Conservation (phyloP, 2,113 vertebrate species). For the Catharus fuscescens region DNA sequence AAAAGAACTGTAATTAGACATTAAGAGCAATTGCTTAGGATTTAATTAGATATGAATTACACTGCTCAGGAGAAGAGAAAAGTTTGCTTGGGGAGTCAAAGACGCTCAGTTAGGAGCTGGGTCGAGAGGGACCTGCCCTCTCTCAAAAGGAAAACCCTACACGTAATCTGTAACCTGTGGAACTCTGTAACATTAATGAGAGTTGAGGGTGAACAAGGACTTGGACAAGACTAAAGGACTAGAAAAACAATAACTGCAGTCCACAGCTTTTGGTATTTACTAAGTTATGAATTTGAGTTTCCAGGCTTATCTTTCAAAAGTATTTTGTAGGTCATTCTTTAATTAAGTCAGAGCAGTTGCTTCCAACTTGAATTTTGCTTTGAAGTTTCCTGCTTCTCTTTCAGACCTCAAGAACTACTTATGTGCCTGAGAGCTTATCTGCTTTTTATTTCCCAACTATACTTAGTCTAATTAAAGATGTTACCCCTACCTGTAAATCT, state of each 20-base stretch:
- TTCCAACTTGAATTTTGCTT: constrained; percentile 60
- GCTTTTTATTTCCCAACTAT: constrained; percentile 1
- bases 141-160: background rate
- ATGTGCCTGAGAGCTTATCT: constrained; percentile 43
- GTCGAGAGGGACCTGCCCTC: background rate
- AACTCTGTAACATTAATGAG: background rate
- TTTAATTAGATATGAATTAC: background rate
- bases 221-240: background rate
- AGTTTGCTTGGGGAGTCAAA: background rate
- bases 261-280: background rate
- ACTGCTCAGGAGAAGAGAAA: background rate
- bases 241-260: background rate
- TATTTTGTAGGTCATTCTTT: constrained; percentile 48
- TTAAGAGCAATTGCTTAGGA: background rate
- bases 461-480: constrained; percentile 59
- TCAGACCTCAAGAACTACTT: constrained; percentile 37
- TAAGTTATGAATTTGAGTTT: background rate
- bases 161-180: background rate
- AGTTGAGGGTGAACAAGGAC: background rate
- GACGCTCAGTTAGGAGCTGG: background rate
- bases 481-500: constrained; percentile 61
- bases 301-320: constrained; percentile 3
- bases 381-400: constrained; percentile 52
- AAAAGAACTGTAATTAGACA: background rate
- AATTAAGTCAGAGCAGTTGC: constrained; percentile 51